A percentile compares a stretch with the other conserved stretches of the same genome.
These are phyloP conservation scores for Empis livida DNA, from an alignment of 2,888 invertebrate species.

Conservation along the genomic window DNA sequence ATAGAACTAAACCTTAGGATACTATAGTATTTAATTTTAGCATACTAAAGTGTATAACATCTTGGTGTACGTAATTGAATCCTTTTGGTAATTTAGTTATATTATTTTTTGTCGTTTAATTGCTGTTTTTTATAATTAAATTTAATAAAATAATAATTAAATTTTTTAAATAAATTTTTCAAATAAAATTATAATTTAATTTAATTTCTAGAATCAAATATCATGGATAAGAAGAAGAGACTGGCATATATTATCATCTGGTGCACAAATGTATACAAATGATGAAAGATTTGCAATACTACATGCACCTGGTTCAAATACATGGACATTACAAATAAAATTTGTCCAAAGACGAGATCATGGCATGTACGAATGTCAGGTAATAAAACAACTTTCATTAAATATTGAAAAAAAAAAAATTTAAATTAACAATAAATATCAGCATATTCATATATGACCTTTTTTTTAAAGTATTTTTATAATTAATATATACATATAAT, in stretches of 20 bases:
- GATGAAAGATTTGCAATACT: constrained; percentile 72
- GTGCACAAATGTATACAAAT: constrained; percentile 80
- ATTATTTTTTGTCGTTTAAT: no score
- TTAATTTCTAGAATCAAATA: constrained; percentile 50
- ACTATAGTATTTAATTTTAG: no score
- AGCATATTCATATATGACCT: no score
- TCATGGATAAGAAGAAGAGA: constrained; percentile 86
- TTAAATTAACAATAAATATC: neutral
- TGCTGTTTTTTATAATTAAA: no score
- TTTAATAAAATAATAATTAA: no score
- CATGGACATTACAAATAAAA: constrained; percentile 90
- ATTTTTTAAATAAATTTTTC: no score
- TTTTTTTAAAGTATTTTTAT: no score
- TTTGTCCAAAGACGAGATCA: constrained; percentile 88
- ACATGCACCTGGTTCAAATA: constrained; percentile 79
- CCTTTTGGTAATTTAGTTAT: no score
- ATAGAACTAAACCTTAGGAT: no score
- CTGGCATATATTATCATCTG: constrained; percentile 88
- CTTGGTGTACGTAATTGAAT: no score
- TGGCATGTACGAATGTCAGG: constrained; percentile 90
- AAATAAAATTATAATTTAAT: neutral
- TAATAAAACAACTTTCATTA: constrained; percentile 30
- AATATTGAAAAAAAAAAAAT: neutral
- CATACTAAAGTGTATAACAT: no score
- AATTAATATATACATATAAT: no score